Evolutionary conservation across 1,140 invertebrate genomes (phyloP).

Genomic region (Halesus radiatus): DNA sequence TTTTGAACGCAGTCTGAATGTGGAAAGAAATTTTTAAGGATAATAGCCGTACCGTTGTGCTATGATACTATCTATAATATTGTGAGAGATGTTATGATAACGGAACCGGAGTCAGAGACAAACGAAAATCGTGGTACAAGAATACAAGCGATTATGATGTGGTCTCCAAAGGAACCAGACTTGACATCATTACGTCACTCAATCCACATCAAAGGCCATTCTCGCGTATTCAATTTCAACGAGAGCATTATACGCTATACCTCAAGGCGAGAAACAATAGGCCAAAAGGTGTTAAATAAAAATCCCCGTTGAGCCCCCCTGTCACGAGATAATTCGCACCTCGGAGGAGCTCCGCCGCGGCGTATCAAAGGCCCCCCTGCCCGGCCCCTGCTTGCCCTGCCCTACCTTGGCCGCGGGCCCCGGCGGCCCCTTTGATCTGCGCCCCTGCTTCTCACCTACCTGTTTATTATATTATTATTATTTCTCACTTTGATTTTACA

Average conservation of each 20-base stretch:
- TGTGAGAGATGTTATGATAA: too few species aligned
- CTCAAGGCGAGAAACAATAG: constrained; percentile 33
- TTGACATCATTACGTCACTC: too few species aligned
- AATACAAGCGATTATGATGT: background rate
- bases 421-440: constrained; percentile 51
- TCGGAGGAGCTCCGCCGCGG: constrained; percentile 50
- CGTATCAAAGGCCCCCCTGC: constrained; percentile 52
- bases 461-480: constrained; percentile 55
- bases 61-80: too few species aligned
- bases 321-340: constrained; percentile 54
- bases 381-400: constrained; percentile 27
- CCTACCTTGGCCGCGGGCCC: background rate
- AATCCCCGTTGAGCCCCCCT: constrained; percentile 41
- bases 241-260: background rate
- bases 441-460: constrained; percentile 47
- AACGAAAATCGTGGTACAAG: too few species aligned
- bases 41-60: too few species aligned
- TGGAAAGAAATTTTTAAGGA: too few species aligned
- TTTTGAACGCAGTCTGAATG: too few species aligned
- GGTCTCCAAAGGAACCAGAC: background rate
- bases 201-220: too few species aligned
- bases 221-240: too few species aligned
- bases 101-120: too few species aligned
- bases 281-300: constrained; percentile 37
- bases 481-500: constrained; percentile 57